Evolutionary conservation across 2,113 vertebrate species (phyloP).

Genomic region (Lophotis ruficrista): DNA sequence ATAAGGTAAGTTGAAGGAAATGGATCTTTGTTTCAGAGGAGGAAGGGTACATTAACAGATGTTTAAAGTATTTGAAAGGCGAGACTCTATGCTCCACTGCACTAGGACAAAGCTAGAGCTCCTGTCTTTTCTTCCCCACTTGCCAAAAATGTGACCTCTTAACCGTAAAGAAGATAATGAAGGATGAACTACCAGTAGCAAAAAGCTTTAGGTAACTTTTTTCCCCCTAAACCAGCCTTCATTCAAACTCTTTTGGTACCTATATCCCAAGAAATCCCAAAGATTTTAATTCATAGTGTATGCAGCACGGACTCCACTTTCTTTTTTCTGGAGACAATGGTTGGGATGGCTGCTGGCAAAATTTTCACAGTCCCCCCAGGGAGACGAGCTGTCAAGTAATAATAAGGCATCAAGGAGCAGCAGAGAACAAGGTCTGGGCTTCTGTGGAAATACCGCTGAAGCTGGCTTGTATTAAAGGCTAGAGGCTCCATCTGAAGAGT

Average conservation of each 20-base stretch:
- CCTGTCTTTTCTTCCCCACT: background rate
- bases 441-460: background rate
- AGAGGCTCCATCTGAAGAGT: background rate
- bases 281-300: slow-evolving; percentile 7
- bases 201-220: background rate
- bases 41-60: background rate
- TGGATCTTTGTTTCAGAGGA: background rate
- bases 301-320: background rate
- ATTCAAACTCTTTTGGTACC: background rate
- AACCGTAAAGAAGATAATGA: background rate
- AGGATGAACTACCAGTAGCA: background rate
- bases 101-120: background rate
- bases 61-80: background rate
- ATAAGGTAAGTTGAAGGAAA: background rate
- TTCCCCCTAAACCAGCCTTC: accelerated
- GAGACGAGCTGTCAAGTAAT: slow-evolving; percentile 23
- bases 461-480: background rate
- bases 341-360: slow-evolving; percentile 38
- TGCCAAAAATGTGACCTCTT: background rate
- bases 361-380: slow-evolving; percentile 9
- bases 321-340: slow-evolving; percentile 33
- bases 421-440: background rate
- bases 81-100: background rate
- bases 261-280: slow-evolving; percentile 8
- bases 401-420: slow-evolving; percentile 16